phyloP scores from a whole-genome alignment of 2,797 vertebrate species.

The Fratercula arctica region DNA sequence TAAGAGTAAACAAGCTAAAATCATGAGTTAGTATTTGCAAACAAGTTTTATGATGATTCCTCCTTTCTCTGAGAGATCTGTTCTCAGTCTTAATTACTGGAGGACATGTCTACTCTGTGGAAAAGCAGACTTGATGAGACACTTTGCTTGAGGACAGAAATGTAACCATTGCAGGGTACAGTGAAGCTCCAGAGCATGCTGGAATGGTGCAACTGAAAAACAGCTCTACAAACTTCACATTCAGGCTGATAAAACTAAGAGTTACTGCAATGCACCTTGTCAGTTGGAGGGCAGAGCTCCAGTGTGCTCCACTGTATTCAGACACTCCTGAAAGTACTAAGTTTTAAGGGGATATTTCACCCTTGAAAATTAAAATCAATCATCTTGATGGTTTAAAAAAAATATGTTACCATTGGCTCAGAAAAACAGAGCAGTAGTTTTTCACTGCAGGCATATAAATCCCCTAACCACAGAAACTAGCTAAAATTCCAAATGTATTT shows the following conservation, averaged over 20 bases:
- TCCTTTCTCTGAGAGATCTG: not conserved
- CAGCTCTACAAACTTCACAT: not conserved
- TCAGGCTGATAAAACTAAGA: not conserved
- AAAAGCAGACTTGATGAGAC: not conserved
- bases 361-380: constrained; percentile 6
- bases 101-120: not conserved
- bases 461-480: not conserved
- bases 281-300: not conserved
- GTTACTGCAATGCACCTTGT: not conserved
- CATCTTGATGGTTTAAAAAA: not conserved
- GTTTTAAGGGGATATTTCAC: not conserved
- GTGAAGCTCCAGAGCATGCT: not conserved
- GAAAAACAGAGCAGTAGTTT: not conserved
- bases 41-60: not conserved
- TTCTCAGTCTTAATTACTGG: not conserved
- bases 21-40: not conserved
- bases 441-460: not conserved
- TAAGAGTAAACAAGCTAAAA: not conserved
- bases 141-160: not conserved
- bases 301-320: not conserved
- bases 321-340: not conserved
- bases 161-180: not conserved
- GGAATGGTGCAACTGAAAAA: not conserved
- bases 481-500: not conserved
- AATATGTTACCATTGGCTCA: not conserved